Evolutionary conservation across 1,140 invertebrate genomes (phyloP).

Genomic region (Aradophagus sp.): DNA sequence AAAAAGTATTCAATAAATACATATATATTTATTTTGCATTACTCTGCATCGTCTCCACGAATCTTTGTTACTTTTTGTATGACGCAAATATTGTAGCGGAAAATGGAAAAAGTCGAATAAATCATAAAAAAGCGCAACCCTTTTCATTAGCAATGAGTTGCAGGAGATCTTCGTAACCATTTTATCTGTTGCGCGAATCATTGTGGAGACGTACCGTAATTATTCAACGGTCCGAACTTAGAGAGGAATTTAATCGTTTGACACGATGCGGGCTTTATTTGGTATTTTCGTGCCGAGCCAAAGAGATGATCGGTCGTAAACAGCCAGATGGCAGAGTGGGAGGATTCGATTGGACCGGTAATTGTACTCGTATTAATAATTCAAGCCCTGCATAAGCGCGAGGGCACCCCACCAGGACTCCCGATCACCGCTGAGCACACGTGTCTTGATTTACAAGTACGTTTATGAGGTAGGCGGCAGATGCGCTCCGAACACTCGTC

Average conservation of each 20-base stretch:
- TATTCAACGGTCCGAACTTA: constrained; percentile 38
- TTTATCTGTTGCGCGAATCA: constrained; percentile 41
- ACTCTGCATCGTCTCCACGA: too few relatives aligned
- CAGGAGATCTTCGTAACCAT: constrained; percentile 19
- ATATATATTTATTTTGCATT: too few relatives aligned
- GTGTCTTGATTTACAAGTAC: constrained; percentile 70
- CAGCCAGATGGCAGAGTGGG: constrained; percentile 65
- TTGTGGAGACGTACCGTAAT: constrained; percentile 22
- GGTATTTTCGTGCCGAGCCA: constrained; percentile 26
- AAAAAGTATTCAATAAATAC: too few relatives aligned
- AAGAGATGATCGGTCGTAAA: constrained; percentile 51
- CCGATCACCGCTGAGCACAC: constrained; percentile 45
- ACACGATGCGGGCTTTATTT: constrained; percentile 58
- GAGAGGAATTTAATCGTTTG: constrained; percentile 56
- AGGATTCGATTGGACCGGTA: constrained; percentile 68
- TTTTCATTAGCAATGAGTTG: too few relatives aligned
- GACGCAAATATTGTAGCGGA: too few relatives aligned
- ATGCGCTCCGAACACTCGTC: constrained; percentile 56
- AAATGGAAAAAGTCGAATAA: too few relatives aligned
- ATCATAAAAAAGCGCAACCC: too few relatives aligned
- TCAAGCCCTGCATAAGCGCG: constrained; percentile 58
- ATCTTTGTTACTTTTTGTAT: too few relatives aligned
- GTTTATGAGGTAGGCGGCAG: constrained; percentile 69
- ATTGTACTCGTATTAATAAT: constrained; percentile 69
- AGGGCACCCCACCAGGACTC: constrained; percentile 52